Conservation (phyloP, 2,113 vertebrate genomes). For the Tetrao urogallus region DNA sequence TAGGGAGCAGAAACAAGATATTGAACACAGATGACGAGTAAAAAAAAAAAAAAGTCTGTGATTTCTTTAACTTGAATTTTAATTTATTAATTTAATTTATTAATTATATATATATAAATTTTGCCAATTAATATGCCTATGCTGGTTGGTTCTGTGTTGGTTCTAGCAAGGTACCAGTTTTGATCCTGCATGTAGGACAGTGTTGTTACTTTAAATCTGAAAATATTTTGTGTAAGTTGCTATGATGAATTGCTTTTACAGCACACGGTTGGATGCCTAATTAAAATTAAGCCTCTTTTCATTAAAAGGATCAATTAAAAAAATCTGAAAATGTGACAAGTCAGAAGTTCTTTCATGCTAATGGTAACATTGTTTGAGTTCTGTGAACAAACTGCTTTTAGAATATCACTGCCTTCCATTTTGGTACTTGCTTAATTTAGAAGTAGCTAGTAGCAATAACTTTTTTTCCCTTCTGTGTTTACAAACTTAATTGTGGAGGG, state of each 20-base stretch:
- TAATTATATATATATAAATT: neutral
- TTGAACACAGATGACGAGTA: neutral
- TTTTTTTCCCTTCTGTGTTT: neutral
- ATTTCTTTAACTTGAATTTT: neutral
- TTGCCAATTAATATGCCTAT: neutral
- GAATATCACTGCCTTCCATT: neutral
- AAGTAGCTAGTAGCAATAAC: neutral
- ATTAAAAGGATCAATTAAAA: neutral
- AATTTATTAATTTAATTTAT: neutral
- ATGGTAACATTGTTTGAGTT: neutral
- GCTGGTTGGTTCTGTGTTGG: neutral
- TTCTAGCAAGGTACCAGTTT: neutral
- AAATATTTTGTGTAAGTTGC: neutral
- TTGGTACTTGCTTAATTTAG: neutral
- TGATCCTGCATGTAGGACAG: neutral
- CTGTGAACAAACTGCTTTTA: neutral
- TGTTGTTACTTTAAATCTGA: neutral
- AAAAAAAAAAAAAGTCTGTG: neutral
- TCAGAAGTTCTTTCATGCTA: neutral
- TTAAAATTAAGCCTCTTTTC: neutral
- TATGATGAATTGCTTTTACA: neutral
- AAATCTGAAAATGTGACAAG: neutral
- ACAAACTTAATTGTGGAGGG: neutral
- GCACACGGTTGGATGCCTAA: neutral
- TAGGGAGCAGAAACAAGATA: neutral